Conservation (phyloP, 2,797 vertebrate species). For the Phrynocephalus forsythii region DNA sequence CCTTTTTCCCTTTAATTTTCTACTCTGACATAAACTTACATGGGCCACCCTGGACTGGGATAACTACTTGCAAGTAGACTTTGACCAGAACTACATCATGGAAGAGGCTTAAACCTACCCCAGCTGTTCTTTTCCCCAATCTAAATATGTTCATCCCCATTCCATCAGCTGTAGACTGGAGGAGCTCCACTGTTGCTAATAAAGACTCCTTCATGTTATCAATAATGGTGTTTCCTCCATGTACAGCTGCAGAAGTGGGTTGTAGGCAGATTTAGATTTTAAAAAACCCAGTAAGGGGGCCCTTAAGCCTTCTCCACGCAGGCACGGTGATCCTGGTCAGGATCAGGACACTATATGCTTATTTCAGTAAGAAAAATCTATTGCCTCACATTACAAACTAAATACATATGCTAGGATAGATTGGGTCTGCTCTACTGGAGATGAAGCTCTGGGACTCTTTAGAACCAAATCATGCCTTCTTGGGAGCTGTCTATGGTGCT, state of each 20-base stretch:
- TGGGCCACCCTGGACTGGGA: no score
- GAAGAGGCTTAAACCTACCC: no score
- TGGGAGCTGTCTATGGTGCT: neutral
- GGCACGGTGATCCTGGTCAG: neutral
- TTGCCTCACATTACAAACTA: neutral
- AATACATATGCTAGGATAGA: neutral
- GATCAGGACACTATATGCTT: neutral
- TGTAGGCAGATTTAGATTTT: neutral
- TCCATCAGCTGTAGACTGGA: no score
- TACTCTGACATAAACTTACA: no score
- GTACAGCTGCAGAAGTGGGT: neutral
- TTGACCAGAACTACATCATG: neutral
- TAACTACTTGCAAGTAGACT: no score
- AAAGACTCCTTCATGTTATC: no score
- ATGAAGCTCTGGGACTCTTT: no score
- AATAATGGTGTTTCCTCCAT: no score
- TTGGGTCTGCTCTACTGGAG: no score
- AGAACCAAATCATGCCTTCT: neutral
- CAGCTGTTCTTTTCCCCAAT: no score
- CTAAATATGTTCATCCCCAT: no score
- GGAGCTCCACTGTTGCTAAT: no score
- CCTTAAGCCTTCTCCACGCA: neutral
- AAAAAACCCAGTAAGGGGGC: neutral
- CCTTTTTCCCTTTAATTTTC: neutral
- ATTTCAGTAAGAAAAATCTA: neutral